Percentiles rank a stretch among this genome's conserved stretches.
These are phyloP conservation scores for Remorina albescens DNA, from an alignment of 2,797 vertebrate genomes.

Conservation along the genomic window DNA sequence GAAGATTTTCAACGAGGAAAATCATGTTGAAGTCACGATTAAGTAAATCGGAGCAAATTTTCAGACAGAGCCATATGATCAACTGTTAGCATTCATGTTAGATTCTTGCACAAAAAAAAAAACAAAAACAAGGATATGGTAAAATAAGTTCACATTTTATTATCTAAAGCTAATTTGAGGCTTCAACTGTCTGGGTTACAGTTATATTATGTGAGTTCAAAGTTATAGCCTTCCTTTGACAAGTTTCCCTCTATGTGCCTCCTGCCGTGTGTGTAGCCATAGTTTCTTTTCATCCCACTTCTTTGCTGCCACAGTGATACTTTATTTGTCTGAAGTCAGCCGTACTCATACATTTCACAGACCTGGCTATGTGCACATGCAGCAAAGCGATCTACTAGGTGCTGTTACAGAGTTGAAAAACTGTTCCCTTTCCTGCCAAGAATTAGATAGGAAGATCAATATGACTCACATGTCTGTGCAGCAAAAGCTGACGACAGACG, in stretches of 20 bases:
- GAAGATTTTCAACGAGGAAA: background rate
- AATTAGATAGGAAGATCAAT: background rate
- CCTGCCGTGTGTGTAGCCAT: background rate
- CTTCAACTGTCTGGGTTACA: background rate
- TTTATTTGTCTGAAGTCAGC: no score
- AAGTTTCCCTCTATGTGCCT: background rate
- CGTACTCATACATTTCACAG: no score
- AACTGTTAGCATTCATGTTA: background rate
- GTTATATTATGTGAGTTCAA: background rate
- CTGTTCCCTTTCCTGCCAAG: no score
- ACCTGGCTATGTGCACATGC: background rate
- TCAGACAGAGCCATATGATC: background rate
- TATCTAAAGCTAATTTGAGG: background rate
- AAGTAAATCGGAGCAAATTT: no score
- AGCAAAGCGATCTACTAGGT: background rate
- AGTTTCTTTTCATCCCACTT: background rate
- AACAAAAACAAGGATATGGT: background rate
- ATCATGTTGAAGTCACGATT: no score
- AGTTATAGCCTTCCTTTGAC: background rate
- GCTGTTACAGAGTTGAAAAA: no score
- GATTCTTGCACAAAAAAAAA: no score
- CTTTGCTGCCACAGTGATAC: background rate
- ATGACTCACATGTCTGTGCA: background rate
- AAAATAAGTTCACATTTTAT: background rate
- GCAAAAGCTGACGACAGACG: background rate